A percentile compares a stretch with the other conserved stretches of the same genome.
phyloP scores from a whole-genome alignment of 2,797 vertebrate species.

The Paramormyrops hopkinsi region DNA sequence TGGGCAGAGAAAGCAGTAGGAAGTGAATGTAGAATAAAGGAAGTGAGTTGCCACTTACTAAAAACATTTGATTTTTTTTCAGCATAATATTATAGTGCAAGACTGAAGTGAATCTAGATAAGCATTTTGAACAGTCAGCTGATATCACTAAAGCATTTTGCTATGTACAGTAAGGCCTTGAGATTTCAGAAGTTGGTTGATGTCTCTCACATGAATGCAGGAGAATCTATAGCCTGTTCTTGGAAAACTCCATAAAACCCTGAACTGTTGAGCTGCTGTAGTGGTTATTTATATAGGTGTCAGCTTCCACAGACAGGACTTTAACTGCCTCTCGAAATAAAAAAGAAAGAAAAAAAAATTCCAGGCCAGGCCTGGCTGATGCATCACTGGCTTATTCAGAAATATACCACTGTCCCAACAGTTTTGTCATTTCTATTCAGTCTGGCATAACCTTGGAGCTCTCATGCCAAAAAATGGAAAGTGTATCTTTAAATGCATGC shows the following conservation, averaged over 20 bases:
- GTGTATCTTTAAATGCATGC: neutral
- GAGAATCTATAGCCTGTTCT: neutral
- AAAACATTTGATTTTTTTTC: neutral
- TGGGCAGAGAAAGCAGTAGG: slow-evolving; percentile 15
- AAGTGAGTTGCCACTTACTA: neutral
- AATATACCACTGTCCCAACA: slow-evolving; percentile 17
- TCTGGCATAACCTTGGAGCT: neutral
- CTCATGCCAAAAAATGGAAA: neutral
- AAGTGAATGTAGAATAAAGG: slow-evolving; percentile 20
- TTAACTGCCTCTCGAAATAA: slow-evolving; percentile 28
- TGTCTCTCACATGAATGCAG: neutral
- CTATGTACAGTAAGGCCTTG: neutral
- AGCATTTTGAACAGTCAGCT: neutral
- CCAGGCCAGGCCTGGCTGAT: slow-evolving; percentile 20
- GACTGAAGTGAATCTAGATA: neutral
- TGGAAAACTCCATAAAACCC: neutral
- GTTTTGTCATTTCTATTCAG: slow-evolving; percentile 5
- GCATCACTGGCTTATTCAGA: slow-evolving; percentile 25
- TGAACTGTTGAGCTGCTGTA: neutral
- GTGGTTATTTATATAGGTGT: slow-evolving; percentile 23
- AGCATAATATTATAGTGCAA: neutral
- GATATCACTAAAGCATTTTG: neutral
- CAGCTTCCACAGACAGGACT: slow-evolving; percentile 29
- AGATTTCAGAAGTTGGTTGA: neutral
- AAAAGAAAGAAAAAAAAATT: slow-evolving; percentile 19